Base-by-base conservation (phyloP, 2,113 vertebrate genomes). In the Microcebus griseorufus region DNA sequence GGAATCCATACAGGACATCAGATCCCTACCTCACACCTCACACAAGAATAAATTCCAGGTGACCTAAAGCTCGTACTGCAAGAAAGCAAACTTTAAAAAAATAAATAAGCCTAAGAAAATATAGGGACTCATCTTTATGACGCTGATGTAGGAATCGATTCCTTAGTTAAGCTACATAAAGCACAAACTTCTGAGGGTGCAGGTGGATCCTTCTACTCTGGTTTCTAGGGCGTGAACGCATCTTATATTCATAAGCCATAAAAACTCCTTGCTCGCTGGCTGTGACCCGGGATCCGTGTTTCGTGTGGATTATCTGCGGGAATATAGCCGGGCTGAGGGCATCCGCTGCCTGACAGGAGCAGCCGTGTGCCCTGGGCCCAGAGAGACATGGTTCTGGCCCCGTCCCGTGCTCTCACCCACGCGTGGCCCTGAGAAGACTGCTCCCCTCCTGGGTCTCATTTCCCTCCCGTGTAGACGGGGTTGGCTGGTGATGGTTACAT, bases 171-270 rank as follows among this genome's bases (percentile, higher is more conserved):
- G 89, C 37, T 11, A 2, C 13, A 22, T 12, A 27, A 51, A 67
- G 51, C 12, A 13, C 20, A 18, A 5, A 88, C 48, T 70, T 53
- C 25, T 1, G 39, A 81, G 88, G n/a, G 39, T 23, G n/a, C 17
- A 84, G 10, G 51, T 39, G 5, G 12, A 3, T 8, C 3, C 37
- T 18, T 72, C 17, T 2, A 2, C 65, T 16, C 5, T 65, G 0
- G n/a, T 8, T 22, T 16, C 1, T 25, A 13, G 27, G 8, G 13
- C 5, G 0, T 29, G 39, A 5, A 34, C 11, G 9, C 18, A 1
- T 17, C 51, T 29, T 1, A 7, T 4, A 1, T 83, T 42, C 7
- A 4, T 2, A 5, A 67, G 7, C 64, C 53, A 2, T 8, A 23
- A 17, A 16, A 8, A 16, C 1, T 9, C 17, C 58, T 48, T 76